Conservation (phyloP, 1,140 invertebrate species). For the Atta texana region DNA sequence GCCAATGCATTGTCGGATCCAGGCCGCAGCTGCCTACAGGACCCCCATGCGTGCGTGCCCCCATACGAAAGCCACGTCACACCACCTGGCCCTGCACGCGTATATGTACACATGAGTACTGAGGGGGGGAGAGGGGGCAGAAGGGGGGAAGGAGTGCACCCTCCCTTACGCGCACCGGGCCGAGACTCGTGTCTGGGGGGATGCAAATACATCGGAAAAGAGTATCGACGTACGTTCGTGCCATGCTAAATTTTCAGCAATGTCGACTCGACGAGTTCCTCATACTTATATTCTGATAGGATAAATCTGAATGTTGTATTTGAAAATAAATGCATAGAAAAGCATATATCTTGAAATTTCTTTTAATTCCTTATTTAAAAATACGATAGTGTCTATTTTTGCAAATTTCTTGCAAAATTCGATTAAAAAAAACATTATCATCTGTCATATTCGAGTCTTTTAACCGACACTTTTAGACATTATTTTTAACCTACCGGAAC, state of each 20-base stretch:
- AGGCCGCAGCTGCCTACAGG: constrained; percentile 82
- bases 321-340: not conserved
- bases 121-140: constrained; percentile 58
- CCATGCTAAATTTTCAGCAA: not conserved
- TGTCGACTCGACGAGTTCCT: no score
- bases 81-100: constrained; percentile 76
- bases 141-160: constrained; percentile 61
- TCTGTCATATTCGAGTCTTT: not conserved
- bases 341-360: no score
- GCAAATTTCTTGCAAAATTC: not conserved
- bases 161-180: constrained; percentile 78
- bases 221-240: not conserved
- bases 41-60: constrained; percentile 83
- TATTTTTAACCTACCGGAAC: not conserved
- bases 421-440: not conserved
- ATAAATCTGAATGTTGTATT: not conserved
- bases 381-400: not conserved
- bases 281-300: not conserved
- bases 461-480: no score
- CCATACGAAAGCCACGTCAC: constrained; percentile 80
- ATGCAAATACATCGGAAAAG: constrained; percentile 45
- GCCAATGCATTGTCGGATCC: constrained; percentile 82
- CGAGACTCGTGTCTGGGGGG: constrained; percentile 29
- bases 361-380: not conserved
- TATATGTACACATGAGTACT: constrained; percentile 63